Evolutionary conservation across 2,888 invertebrate species (phyloP), one percentile per base, ranked within the genome.

Genomic region (Augiades crinisus): DNA sequence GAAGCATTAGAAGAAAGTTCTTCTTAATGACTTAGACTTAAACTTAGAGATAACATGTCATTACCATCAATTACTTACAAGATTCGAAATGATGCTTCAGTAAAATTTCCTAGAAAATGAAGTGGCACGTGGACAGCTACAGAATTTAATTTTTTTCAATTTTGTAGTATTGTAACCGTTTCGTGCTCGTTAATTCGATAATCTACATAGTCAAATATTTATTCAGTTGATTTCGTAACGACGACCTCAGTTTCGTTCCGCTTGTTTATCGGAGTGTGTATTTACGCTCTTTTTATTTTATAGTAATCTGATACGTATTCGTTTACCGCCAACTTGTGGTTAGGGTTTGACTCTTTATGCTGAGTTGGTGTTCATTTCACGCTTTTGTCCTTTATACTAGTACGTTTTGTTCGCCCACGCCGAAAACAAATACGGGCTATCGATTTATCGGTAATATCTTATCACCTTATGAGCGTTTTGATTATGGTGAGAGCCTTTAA

Each of bases 231-330:
- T 75, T 76, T 77, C 75, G 76, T 77, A 74, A 73, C 65, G 65
- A 69, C 64, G 68, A 70, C 73, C 74, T 75, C 70, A 64, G 64
- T 60, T 71, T 65, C 65, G 75, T 75, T 72, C 73, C 70, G 72
- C 67, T 70, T 78, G 78, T 71, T 75, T 76, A 80, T 72, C 77
- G 73, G 74, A 72, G 65, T 78, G 75, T 77, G 62, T 58, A 67
- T 75, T 75, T 77, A 75, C 77, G 75, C 72, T 78, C 74, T 74
- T 80, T 78, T 81, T 77, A 75, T 71, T 79, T 71, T 63, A 68
- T 64, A 71, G 78, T 74, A 71, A 81, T 70, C 66, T 65, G 70
- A 80, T 72, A 70, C 63, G 58, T 64, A 63, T 68, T 65, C 64
- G 62, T 68, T 65, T 62, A 61, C 67, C 60, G 62, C 64, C 63